A percentile compares a stretch with the other conserved stretches of the same genome.
Evolutionary conservation across 2,888 invertebrate genomes (phyloP).

Genomic region (Boloria euphrosyne): DNA sequence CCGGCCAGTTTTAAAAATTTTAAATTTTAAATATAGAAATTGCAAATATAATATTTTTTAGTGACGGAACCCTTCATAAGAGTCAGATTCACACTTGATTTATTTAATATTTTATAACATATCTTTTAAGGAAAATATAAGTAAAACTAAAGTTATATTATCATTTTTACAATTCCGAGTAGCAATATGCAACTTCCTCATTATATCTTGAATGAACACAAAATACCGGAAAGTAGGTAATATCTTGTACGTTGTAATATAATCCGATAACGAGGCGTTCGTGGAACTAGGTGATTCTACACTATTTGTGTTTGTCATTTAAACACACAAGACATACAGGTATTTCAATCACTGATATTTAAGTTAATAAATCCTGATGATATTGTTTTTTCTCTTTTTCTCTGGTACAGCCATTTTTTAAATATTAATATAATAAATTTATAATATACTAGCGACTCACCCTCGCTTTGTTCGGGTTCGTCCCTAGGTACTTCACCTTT

Average conservation of each 20-base stretch:
- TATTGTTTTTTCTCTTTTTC: too few species aligned
- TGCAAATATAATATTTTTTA: too few species aligned
- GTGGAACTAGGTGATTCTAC: constrained; percentile 24
- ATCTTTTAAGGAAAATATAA: constrained; percentile 8
- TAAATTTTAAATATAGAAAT: too few species aligned
- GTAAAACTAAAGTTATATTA: constrained; percentile 10
- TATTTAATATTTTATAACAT: too few species aligned
- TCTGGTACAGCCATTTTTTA: too few species aligned
- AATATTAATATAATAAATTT: too few species aligned
- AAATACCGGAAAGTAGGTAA: constrained; percentile 30
- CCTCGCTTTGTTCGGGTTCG: too few species aligned
- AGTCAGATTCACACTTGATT: too few species aligned
- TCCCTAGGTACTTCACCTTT: too few species aligned
- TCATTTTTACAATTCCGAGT: constrained; percentile 22
- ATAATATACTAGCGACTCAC: too few species aligned
- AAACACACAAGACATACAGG: not conserved
- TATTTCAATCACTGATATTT: not conserved
- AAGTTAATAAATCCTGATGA: not conserved
- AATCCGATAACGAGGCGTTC: constrained; percentile 31
- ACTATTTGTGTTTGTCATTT: constrained; percentile 8
- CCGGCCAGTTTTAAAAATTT: too few species aligned
- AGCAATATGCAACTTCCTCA: constrained; percentile 25
- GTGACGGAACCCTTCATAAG: too few species aligned
- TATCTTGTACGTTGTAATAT: constrained; percentile 17
- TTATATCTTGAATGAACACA: constrained; percentile 25